Evolutionary conservation across 2,888 invertebrate genomes (phyloP), one percentile per base, ranked within the genome.

Genomic region (Dusona sp.): DNA sequence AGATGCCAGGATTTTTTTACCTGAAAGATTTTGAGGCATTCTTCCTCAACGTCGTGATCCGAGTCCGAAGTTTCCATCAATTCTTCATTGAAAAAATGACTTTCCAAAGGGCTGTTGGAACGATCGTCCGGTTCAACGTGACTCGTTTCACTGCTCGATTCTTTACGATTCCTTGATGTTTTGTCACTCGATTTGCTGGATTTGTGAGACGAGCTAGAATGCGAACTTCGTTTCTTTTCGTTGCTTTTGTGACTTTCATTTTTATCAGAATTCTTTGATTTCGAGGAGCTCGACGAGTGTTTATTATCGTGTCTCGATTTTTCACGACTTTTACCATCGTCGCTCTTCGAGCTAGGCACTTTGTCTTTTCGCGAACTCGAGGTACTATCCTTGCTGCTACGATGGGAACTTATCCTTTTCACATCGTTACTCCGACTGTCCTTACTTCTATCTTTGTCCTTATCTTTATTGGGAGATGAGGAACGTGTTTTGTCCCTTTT

Each of bases 21-120:
- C 94, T 98, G 97, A 94, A 98, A 98, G 90, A 98, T 98, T 94
- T 96, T 96, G 91, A 97, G 96, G 94, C 98, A 98, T 94, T 98
- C 98, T 90, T 97, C 96, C 91, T 97, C 96, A 85, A 98, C 96
- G 88, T 97, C 96, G 88, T 96, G 96, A 92, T 97, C 96, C 38
- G 95, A 95, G 89, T 96, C 96, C 79, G 95, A 95, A 57, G 94
- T 90, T 84, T 91, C 92, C 75, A 95, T 94, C 90, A 94, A 90
- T 45, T 94, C 89, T 51, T 94, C 94, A 82, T 91, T 91, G 80
- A 86, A 85, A 68, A 89, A 88, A 84, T 78, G 87, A 83, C 86
- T 89, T 87, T 88, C 83, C 61, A 87, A 78, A 54, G 90, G 88
- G 79, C 90, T 91, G n/a, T 88, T 79, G 36, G 88, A 89, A 75